Conservation (phyloP, 2,797 vertebrate genomes). For the Trichosurus vulpecula region DNA sequence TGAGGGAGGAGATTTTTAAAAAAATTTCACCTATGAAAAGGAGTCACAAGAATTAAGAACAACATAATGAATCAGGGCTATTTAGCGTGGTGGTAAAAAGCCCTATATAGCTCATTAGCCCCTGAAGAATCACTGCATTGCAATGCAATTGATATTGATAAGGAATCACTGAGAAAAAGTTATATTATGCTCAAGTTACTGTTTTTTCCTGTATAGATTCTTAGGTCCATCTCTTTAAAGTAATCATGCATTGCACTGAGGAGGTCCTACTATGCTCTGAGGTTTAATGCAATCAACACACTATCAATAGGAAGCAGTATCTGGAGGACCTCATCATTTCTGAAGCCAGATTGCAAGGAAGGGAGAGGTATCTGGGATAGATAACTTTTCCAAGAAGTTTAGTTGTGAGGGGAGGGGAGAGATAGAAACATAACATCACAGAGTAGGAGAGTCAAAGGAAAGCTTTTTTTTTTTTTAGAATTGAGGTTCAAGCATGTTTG, state of each 20-base stretch:
- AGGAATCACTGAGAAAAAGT: background rate
- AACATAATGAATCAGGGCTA: background rate
- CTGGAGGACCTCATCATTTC: background rate
- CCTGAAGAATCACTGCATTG: background rate
- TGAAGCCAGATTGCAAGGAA: background rate
- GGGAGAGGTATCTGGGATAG: background rate
- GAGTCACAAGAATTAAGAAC: background rate
- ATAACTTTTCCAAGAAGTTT: background rate
- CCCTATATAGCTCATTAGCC: background rate
- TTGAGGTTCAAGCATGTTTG: background rate
- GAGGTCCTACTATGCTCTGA: background rate
- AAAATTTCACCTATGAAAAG: background rate
- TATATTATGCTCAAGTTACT: background rate
- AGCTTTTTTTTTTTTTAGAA: background rate
- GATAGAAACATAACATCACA: background rate
- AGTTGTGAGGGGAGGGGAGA: background rate
- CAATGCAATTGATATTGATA: background rate
- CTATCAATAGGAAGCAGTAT: background rate
- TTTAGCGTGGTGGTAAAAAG: slow-evolving; percentile 9
- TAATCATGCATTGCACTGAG: background rate
- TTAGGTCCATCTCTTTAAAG: background rate
- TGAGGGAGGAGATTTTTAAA: background rate
- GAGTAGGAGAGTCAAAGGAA: background rate
- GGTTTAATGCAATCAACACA: background rate
- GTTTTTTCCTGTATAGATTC: background rate